Percentiles rank a stretch among this genome's conserved stretches.
Conservation (phyloP, 2,888 invertebrate species). For the Andrena bicolor region DNA sequence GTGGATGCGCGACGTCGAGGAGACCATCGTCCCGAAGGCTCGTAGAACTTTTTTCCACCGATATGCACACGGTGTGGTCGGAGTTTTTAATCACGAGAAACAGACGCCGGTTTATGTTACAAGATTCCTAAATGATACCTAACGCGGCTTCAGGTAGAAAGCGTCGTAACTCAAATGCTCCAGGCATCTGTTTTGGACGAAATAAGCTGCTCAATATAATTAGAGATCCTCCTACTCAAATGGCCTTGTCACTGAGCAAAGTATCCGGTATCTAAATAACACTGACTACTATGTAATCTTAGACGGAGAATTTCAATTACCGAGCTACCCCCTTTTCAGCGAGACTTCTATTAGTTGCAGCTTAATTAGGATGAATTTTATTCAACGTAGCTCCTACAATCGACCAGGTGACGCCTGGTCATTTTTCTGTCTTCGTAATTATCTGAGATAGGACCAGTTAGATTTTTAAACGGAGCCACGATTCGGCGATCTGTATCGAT, state of each 20-base stretch:
- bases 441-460: slow-evolving; percentile 36
- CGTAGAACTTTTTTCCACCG: slow-evolving; percentile 17
- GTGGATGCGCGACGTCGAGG: slow-evolving; percentile 19
- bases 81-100: slow-evolving; percentile 42
- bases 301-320: too few species aligned
- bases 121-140: slow-evolving; percentile 32
- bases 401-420: background rate
- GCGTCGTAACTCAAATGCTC: background rate
- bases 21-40: slow-evolving; percentile 13
- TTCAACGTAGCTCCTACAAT: background rate
- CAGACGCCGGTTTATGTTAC: slow-evolving; percentile 30
- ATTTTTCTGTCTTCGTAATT: slow-evolving; percentile 33
- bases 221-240: background rate
- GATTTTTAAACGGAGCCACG: slow-evolving; percentile 58
- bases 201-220: background rate
- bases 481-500: slow-evolving; percentile 39
- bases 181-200: background rate
- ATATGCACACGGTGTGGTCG: slow-evolving; percentile 24
- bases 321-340: too few species aligned
- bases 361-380: background rate
- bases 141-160: slow-evolving; percentile 11
- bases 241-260: too few species aligned
- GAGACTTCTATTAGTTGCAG: background rate
- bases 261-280: too few species aligned
- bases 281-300: too few species aligned